A percentile compares a stretch with the other conserved stretches of the same genome.
Evolutionary conservation across 2,888 invertebrate genomes (phyloP).

Genomic region (Eulithis prunata): DNA sequence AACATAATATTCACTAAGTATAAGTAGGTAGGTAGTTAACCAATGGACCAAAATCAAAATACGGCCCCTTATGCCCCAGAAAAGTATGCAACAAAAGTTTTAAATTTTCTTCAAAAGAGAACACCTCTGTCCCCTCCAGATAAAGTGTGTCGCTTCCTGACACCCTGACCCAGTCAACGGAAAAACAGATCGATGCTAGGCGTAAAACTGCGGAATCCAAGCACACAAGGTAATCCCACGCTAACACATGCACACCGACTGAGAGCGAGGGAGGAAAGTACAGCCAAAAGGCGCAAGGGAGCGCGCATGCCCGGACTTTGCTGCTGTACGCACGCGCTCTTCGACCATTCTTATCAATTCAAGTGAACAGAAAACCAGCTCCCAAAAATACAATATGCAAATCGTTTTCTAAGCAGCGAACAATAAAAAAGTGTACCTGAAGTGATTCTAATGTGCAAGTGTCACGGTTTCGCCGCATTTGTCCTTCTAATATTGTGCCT

Average conservation of each 20-base stretch:
- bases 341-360: slow-evolving; percentile 55
- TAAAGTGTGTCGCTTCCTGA: slow-evolving; percentile 42
- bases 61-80: too few species aligned
- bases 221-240: slow-evolving; percentile 39
- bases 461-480: slow-evolving; percentile 61
- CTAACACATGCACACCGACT: slow-evolving; percentile 37
- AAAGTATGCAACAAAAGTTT: too few species aligned
- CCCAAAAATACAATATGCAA: slow-evolving; percentile 33
- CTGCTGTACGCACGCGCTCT: slow-evolving; percentile 62
- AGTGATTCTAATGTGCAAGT: slow-evolving; percentile 79
- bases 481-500: slow-evolving; percentile 70
- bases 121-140: slow-evolving; percentile 16
- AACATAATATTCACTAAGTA: too few species aligned
- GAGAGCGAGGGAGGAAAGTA: slow-evolving; percentile 15
- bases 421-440: slow-evolving; percentile 41
- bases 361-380: slow-evolving; percentile 44
- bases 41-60: too few species aligned
- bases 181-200: slow-evolving; percentile 66
- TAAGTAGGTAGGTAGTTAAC: too few species aligned
- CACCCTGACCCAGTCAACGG: slow-evolving; percentile 67
- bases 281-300: slow-evolving; percentile 50
- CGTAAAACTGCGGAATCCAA: slow-evolving; percentile 54
- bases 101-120: not conserved
- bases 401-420: slow-evolving; percentile 34
- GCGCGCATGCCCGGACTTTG: slow-evolving; percentile 66